Evolutionary conservation across 2,113 vertebrate species (phyloP), one percentile per base, ranked within the genome.

Genomic region (Chionis minor): DNA sequence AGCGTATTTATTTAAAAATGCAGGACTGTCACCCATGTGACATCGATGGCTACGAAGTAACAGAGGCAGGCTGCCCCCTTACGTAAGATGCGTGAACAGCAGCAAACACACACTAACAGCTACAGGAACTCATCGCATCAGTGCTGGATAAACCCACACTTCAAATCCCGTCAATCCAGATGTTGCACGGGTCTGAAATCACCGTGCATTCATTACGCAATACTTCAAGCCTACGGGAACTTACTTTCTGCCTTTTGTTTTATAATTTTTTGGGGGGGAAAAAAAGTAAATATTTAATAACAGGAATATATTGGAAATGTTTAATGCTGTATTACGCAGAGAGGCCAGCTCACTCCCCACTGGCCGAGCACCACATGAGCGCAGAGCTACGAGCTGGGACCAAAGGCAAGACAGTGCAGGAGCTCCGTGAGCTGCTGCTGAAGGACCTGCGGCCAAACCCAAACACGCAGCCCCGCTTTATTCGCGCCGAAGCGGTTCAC

Each of bases 291-390:
- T 47, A 4, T 8, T 52, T 21, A 20, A 8, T 15, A 45, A 28
- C 22, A 63, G 24, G 33, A 9, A 22, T 24, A 23, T 4, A 16
- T 15, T 4, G 13, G 10, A 22, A 58, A 15, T 1, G 44, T 12
- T 42, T 9, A 20, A 6, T 13, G 19, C 16, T 0, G 1, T 2
- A 3, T 5, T 3, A 8, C 0, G 28, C n/a, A 14, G 27, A 10
- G 1, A 6, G 26, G 12, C 49, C 26, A n/a, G 33, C 9, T 33
- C 28, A 1, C 23, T 30, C 40, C 20, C 20, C 6, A 3, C 32
- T 6, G 30, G 4, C 27, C 1, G 8, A 58, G 51, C 33, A 19
- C 26, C 18, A 1, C 23, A 2, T 2, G 27, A 22, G 49, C 0
- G 20, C 49, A 5, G 44, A 18, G 65, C 45, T n/a, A 28, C 1